Conservation (phyloP, 2,113 vertebrate species). For the Aspidoscelis tigris region DNA sequence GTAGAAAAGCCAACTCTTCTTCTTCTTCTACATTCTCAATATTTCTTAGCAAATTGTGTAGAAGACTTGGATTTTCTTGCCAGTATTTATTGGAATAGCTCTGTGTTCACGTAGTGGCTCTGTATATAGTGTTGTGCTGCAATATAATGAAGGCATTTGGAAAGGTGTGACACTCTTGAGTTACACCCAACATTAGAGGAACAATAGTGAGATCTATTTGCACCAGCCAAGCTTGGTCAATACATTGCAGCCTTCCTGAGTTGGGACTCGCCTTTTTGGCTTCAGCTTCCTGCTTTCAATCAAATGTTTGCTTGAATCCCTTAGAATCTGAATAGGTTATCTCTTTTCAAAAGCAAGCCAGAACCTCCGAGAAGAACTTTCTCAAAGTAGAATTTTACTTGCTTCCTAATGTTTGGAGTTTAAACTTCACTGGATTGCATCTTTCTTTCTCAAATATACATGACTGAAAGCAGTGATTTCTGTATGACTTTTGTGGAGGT, state of each 20-base stretch:
- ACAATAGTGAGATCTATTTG: constrained; percentile 50
- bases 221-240: constrained; percentile 41
- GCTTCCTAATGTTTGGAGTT: constrained; percentile 59
- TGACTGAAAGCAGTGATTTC: constrained; percentile 80
- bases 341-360: constrained; percentile 23
- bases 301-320: constrained; percentile 29
- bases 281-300: constrained; percentile 39
- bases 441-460: constrained; percentile 73
- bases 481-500: constrained; percentile 80
- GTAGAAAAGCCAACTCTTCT: too few relatives aligned
- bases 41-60: not conserved
- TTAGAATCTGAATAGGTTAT: constrained; percentile 40
- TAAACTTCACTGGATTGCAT: constrained; percentile 69
- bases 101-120: constrained; percentile 21
- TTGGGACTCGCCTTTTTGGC: constrained; percentile 59
- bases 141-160: constrained; percentile 50
- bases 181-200: constrained; percentile 32
- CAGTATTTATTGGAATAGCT: constrained; percentile 11
- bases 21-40: not conserved
- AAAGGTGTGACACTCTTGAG: constrained; percentile 45
- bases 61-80: constrained; percentile 12
- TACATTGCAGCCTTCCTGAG: constrained; percentile 41
- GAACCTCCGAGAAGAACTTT: constrained; percentile 45
- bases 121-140: constrained; percentile 13
- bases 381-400: constrained; percentile 40